Evolutionary conservation across 2,797 vertebrate genomes (phyloP).

Genomic region (Rhabdophis nuchalis): DNA sequence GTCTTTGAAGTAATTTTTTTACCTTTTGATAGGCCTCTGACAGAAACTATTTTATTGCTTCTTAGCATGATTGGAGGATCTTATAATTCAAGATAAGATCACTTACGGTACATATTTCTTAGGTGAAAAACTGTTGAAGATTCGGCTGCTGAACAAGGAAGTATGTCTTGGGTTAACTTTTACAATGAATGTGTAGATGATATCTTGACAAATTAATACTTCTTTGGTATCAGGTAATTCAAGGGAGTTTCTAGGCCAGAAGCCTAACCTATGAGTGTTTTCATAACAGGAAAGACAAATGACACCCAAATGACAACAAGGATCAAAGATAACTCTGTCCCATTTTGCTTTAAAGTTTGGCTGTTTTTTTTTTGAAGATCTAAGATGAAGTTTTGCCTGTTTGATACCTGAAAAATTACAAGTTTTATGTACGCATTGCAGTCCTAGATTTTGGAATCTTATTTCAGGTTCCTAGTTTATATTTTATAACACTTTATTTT

Average conservation of each 20-base stretch:
- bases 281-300: background rate
- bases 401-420: background rate
- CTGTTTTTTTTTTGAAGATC: background rate
- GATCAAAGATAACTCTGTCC: background rate
- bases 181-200: background rate
- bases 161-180: background rate
- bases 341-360: background rate
- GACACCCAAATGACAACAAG: background rate
- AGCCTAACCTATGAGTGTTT: background rate
- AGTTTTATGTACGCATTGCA: background rate
- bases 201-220: background rate
- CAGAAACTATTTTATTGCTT: background rate
- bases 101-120: background rate
- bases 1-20: background rate
- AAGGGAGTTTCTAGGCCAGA: background rate
- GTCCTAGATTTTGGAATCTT: background rate
- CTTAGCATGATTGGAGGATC: background rate
- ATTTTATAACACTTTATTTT: background rate
- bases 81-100: background rate
- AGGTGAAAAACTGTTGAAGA: background rate
- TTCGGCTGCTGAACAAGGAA: background rate
- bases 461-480: background rate
- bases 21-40: background rate
- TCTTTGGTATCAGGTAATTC: background rate
- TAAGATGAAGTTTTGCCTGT: background rate